Conservation (phyloP, 2,888 invertebrate genomes). For the Acanthococcus lagerstroemiae region DNA sequence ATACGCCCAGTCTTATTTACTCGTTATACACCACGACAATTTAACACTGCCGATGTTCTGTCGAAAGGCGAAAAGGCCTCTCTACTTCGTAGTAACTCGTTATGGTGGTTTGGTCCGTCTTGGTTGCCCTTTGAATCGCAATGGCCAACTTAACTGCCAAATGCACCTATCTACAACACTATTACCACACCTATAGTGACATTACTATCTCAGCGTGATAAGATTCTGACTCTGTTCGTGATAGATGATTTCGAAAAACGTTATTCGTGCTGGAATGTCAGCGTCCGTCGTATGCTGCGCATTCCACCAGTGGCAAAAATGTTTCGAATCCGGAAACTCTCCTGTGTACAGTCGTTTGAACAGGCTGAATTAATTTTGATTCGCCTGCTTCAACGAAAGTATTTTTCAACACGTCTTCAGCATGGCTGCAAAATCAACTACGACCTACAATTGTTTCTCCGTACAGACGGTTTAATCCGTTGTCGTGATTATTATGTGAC, state of each 20-base stretch:
- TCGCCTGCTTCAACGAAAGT: neutral
- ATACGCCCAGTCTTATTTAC: neutral
- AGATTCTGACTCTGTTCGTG: too few relatives aligned
- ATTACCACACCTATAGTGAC: neutral
- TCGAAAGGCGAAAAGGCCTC: neutral
- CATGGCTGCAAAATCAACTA: neutral
- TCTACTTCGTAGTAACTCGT: neutral
- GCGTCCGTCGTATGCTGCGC: too few relatives aligned
- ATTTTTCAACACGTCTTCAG: neutral
- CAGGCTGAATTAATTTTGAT: neutral
- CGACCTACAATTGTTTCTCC: neutral
- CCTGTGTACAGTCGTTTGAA: neutral
- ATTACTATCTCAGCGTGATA: neutral
- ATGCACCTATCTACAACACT: neutral
- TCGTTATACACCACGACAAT: neutral
- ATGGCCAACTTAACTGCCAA: neutral
- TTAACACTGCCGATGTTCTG: neutral
- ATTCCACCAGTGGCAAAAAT: neutral
- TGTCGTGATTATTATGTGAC: neutral
- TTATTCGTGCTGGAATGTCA: too few relatives aligned
- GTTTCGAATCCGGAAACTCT: neutral
- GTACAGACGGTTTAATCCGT: neutral
- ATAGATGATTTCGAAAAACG: too few relatives aligned
- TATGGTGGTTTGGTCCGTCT: conserved; percentile 4
- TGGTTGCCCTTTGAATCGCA: neutral